Percentiles rank a stretch among this genome's conserved stretches.
Evolutionary conservation across 1,140 invertebrate species (phyloP).

Genomic region (Scaptomyza montana): DNA sequence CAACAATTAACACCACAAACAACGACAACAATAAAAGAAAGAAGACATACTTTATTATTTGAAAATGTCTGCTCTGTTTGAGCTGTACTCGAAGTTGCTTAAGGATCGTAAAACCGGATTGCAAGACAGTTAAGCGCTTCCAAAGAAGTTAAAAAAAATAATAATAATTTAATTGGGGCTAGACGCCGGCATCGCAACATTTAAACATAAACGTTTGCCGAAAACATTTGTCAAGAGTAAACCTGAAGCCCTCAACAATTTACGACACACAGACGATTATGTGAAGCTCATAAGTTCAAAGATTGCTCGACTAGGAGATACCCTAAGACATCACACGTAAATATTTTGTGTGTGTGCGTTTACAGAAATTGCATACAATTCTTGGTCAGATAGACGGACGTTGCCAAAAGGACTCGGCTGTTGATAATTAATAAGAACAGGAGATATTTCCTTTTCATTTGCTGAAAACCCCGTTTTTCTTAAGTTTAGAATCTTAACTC

Average conservation of each 20-base stretch:
- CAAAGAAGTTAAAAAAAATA: slow-evolving; percentile 56
- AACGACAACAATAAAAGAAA: slow-evolving; percentile 21
- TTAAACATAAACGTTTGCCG: slow-evolving; percentile 20
- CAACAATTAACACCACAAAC: slow-evolving; percentile 59
- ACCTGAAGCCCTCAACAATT: slow-evolving; percentile 11
- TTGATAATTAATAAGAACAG: too few relatives aligned
- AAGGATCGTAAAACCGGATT: slow-evolving; percentile 48
- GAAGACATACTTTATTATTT: slow-evolving; percentile 59
- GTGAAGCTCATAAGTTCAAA: slow-evolving; percentile 23
- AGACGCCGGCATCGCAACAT: slow-evolving; percentile 40
- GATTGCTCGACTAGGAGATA: neutral
- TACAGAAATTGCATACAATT: too few relatives aligned
- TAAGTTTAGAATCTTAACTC: too few relatives aligned
- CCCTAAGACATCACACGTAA: too few relatives aligned
- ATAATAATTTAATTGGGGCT: slow-evolving; percentile 27
- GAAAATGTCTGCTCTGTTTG: slow-evolving; percentile 36
- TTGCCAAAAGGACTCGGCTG: too few relatives aligned
- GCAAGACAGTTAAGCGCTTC: slow-evolving; percentile 47
- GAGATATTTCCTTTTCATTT: too few relatives aligned
- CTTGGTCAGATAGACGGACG: too few relatives aligned
- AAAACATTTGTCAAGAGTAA: slow-evolving; percentile 17
- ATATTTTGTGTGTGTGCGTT: too few relatives aligned
- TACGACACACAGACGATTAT: slow-evolving; percentile 29
- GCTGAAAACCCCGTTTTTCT: too few relatives aligned
- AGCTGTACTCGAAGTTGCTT: slow-evolving; percentile 42